Evolutionary conservation across 1,140 invertebrate genomes (phyloP), one percentile per base, ranked within the genome.

Genomic region (Patella vulgata): DNA sequence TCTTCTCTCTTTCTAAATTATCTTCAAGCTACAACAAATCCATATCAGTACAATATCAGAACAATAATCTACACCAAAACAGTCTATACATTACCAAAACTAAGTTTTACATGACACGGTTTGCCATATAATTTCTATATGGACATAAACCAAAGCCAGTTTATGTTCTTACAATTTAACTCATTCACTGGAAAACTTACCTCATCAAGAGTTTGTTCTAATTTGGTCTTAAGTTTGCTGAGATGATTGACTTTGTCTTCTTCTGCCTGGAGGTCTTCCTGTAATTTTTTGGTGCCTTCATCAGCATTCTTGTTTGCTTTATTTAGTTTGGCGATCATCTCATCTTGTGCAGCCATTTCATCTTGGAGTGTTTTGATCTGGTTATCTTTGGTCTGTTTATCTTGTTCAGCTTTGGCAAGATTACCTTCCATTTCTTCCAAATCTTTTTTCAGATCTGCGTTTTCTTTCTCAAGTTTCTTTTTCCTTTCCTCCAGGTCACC

Each of bases 221-320:
- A 88, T 87, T 98, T 99, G 71, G 92, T 89, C 87, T 98, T 98
- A 61, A 98, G 93, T 87, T 99, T 98, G 89, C 95, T 98, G 78
- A 98, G 89, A 87, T 99, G 96, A 87, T 98, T 98, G 75, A 96
- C 93, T 87, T 99, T 99, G 86, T 99, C 97, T 86, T 99, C 97
- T 73, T 96, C 93, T 64, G 93, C 92, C 85, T 97, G 93, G 17
- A 99, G 89, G 83, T 98, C 95, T 83, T 98, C 96, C 71, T 91
- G 89, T 61, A 95, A 94, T 88, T 98, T 98, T 85, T 97, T 95
- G 84, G 90, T 93, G 75, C 90, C 88, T 82, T 99, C 97, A 59
- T 96, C 95, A 75, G 95, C 89, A 76, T 95, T 89, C 86, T 98
- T 99, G 91, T 98, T 98, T 82, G 98, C 96, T 86, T 98, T 98